phyloP scores from a whole-genome alignment of 2,888 invertebrate species.

The Magallana nippona region DNA sequence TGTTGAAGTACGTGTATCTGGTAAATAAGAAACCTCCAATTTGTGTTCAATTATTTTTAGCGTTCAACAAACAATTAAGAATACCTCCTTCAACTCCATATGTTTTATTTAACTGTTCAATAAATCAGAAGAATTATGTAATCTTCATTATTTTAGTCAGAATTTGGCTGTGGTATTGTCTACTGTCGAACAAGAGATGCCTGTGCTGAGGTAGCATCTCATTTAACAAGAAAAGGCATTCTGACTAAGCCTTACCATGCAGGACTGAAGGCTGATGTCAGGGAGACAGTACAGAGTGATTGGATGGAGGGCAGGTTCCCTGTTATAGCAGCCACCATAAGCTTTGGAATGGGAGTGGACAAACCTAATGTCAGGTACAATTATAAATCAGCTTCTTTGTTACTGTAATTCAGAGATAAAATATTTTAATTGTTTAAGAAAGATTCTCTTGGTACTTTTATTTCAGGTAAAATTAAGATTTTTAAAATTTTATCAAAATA shows the following conservation, averaged over 20 bases:
- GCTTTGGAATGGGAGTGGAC: constrained; percentile 99
- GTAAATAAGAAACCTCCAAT: too few relatives aligned
- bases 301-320: constrained; percentile 95
- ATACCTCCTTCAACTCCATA: too few relatives aligned
- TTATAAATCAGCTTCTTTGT: too few relatives aligned
- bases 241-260: constrained; percentile 93
- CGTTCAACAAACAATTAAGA: too few relatives aligned
- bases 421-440: too few relatives aligned
- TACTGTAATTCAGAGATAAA: too few relatives aligned
- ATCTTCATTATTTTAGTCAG: constrained; percentile 57
- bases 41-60: too few relatives aligned
- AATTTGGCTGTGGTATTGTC: constrained; percentile 89
- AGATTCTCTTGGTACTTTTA: too few relatives aligned
- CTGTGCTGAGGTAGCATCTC: constrained; percentile 90
- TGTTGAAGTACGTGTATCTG: background rate
- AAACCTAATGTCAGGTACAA: constrained; percentile 91
- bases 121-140: background rate
- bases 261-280: constrained; percentile 83
- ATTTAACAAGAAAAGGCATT: constrained; percentile 85
- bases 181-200: constrained; percentile 96
- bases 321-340: constrained; percentile 97
- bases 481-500: too few relatives aligned
- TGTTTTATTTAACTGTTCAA: too few relatives aligned
- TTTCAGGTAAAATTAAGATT: too few relatives aligned
- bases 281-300: constrained; percentile 90